Percentiles rank a stretch among this genome's conserved stretches.
Conservation (phyloP, 2,797 vertebrate genomes). For the Macropus fuliginosus region DNA sequence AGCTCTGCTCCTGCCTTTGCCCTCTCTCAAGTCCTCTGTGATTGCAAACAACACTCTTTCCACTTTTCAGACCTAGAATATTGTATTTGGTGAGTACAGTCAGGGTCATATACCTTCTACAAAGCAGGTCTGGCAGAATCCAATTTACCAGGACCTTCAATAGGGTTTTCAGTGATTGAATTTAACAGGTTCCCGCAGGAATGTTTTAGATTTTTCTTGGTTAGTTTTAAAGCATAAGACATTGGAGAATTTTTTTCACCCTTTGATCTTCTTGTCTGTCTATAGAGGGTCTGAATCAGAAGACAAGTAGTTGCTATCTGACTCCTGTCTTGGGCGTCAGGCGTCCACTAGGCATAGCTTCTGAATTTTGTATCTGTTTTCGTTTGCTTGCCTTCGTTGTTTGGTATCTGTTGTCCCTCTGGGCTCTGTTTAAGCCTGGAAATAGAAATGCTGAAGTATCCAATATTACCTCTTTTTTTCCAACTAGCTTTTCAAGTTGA, state of each 20-base stretch:
- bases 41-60: neutral
- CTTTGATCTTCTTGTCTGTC: neutral
- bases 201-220: neutral
- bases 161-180: neutral
- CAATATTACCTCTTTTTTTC: neutral
- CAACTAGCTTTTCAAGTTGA: neutral
- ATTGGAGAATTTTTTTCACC: neutral
- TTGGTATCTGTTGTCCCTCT: neutral
- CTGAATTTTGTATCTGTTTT: neutral
- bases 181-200: neutral
- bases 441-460: neutral
- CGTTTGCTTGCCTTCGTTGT: conserved; percentile 8
- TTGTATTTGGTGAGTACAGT: neutral
- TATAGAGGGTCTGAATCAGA: neutral
- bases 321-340: neutral
- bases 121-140: neutral
- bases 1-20: neutral
- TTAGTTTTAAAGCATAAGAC: neutral
- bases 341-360: conserved; percentile 18
- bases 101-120: neutral
- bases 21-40: neutral
- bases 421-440: neutral
- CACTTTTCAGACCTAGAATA: neutral
- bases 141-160: neutral
- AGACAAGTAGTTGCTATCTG: neutral